phyloP scores from a whole-genome alignment of 2,888 invertebrate genomes.

The Caenorhabditis japonica region DNA sequence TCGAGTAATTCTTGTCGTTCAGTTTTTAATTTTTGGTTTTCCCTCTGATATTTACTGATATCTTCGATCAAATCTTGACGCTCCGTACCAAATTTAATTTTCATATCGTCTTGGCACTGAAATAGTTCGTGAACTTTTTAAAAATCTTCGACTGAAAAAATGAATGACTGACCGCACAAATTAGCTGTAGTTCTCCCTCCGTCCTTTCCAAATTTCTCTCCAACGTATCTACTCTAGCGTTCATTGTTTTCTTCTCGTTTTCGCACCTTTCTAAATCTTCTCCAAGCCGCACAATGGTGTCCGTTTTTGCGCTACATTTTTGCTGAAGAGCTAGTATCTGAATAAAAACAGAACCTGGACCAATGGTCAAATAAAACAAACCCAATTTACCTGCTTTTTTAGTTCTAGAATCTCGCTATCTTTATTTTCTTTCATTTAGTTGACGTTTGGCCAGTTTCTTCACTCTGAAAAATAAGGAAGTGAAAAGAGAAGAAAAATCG shows the following conservation, averaged over 20 bases:
- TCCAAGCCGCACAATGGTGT: slow-evolving; percentile 64
- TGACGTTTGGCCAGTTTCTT: background rate
- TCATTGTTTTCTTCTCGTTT: slow-evolving; percentile 41
- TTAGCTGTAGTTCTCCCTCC: slow-evolving; percentile 48
- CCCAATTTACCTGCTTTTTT: slow-evolving; percentile 38
- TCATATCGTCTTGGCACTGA: slow-evolving; percentile 41
- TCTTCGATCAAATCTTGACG: slow-evolving; percentile 50
- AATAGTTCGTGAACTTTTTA: too few relatives aligned
- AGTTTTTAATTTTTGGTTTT: slow-evolving; percentile 30
- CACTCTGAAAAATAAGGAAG: slow-evolving; percentile 1
- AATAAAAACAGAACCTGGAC: background rate
- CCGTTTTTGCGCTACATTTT: slow-evolving; percentile 61
- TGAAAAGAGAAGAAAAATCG: slow-evolving; percentile 33
- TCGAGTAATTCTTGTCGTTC: slow-evolving; percentile 42
- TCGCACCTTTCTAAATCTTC: slow-evolving; percentile 57
- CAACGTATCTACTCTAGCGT: slow-evolving; percentile 47
- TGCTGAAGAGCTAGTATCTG: slow-evolving; percentile 56
- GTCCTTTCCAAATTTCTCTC: slow-evolving; percentile 59
- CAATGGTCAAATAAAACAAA: background rate
- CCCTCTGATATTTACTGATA: slow-evolving; percentile 34
- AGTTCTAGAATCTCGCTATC: slow-evolving; percentile 48
- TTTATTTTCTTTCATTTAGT: slow-evolving; percentile 33
- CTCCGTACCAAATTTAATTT: slow-evolving; percentile 43
- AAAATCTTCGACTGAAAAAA: background rate
- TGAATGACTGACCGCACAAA: slow-evolving; percentile 34